Conservation (phyloP, 2,797 vertebrate genomes). For the Trematomus bernacchii region DNA sequence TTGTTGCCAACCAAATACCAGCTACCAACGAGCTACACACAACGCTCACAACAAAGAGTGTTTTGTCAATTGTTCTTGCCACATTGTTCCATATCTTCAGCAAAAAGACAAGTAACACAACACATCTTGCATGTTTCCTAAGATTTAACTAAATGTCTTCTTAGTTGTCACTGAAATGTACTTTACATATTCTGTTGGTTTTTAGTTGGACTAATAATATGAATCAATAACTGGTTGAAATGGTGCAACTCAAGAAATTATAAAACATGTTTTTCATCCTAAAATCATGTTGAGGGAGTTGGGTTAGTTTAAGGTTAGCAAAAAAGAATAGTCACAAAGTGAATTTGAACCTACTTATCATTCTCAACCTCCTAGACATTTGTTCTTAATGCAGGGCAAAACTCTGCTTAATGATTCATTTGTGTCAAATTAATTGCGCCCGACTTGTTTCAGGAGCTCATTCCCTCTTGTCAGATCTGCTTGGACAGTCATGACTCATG, state of each 20-base stretch:
- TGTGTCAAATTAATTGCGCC: conserved; percentile 37
- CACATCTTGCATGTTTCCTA: not conserved
- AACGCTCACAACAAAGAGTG: not conserved
- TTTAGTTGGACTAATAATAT: not conserved
- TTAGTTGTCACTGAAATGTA: not conserved
- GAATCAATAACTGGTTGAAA: not conserved
- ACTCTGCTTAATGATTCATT: conserved; percentile 53
- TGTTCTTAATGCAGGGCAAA: conserved; percentile 30
- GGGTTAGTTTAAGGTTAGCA: conserved; percentile 11
- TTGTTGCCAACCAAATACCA: not conserved
- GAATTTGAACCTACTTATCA: conserved; percentile 12
- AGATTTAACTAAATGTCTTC: not conserved
- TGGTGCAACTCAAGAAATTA: not conserved
- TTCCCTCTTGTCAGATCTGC: conserved; percentile 55
- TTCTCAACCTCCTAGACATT: conserved; percentile 18
- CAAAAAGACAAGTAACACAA: too few species aligned
- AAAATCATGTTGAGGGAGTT: not conserved
- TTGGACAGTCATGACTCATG: conserved; percentile 69
- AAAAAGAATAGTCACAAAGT: conserved; percentile 4
- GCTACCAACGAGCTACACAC: not conserved
- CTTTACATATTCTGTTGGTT: not conserved
- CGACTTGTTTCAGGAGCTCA: conserved; percentile 48
- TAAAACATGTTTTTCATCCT: not conserved
- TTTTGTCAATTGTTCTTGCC: not conserved
- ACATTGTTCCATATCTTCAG: not conserved